phyloP scores from a whole-genome alignment of 1,140 invertebrate genomes.

The Lepidurus packardi region DNA sequence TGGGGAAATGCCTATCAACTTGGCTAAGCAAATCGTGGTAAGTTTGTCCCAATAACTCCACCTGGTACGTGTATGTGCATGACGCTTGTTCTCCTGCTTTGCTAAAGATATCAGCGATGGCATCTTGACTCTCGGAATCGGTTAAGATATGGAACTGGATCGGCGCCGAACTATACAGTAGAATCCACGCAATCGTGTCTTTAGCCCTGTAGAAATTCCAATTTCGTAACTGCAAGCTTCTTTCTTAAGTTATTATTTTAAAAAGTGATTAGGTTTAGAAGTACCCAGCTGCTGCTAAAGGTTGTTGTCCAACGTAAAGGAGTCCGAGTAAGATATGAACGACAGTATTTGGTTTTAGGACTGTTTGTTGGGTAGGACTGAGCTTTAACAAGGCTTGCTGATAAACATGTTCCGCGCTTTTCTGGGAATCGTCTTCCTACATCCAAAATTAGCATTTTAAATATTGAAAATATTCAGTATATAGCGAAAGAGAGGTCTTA shows the following conservation, averaged over 20 bases:
- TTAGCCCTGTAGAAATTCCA: conserved; percentile 29
- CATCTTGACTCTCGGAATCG: conserved; percentile 33
- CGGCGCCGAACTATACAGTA: conserved; percentile 34
- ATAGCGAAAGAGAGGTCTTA: not conserved
- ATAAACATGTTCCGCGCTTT: not conserved
- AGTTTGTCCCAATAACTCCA: conserved; percentile 31
- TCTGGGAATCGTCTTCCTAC: not conserved
- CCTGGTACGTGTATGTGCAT: conserved; percentile 23
- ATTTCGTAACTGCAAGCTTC: not conserved
- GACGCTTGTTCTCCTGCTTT: conserved; percentile 27
- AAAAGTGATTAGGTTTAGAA: not conserved
- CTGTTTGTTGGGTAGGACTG: not conserved
- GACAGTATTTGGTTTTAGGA: not conserved
- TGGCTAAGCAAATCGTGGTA: conserved; percentile 25
- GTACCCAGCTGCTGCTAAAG: conserved; percentile 32
- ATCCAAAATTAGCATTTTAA: not conserved
- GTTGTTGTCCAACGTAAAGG: conserved; percentile 31
- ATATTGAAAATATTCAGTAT: not conserved
- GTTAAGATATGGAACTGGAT: conserved; percentile 36
- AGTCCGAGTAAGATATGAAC: conserved; percentile 31
- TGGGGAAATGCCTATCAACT: conserved; percentile 8
- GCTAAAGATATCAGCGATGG: conserved; percentile 33
- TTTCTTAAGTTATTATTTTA: conserved; percentile 26
- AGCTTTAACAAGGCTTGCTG: not conserved
- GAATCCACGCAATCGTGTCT: conserved; percentile 36